Conservation (phyloP, 2,113 vertebrate genomes). For the Pygoscelis antarcticus region DNA sequence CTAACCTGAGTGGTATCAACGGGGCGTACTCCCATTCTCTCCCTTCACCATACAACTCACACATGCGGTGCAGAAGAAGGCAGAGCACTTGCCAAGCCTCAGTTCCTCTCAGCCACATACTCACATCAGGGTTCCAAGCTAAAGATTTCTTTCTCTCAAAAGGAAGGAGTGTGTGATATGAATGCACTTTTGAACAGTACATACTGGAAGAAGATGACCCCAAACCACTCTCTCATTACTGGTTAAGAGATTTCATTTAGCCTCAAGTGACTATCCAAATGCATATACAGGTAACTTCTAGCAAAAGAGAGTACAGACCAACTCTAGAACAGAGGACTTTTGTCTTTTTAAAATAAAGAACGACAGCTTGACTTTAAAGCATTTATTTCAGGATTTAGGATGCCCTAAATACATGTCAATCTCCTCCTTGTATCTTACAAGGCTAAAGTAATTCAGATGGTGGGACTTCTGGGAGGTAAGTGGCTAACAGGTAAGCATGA, state of each 20-base stretch:
- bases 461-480: neutral
- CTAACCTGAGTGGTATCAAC: neutral
- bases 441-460: neutral
- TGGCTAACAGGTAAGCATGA: neutral
- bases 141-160: neutral
- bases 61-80: rapidly evolving
- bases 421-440: neutral
- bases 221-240: neutral
- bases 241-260: neutral
- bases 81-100: neutral
- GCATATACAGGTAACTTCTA: neutral
- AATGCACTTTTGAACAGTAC: neutral
- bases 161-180: neutral
- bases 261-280: neutral
- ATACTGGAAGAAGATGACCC: neutral
- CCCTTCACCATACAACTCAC: neutral
- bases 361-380: neutral
- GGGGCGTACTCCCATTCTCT: neutral
- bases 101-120: neutral
- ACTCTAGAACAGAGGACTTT: neutral
- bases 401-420: neutral
- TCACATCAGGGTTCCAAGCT: neutral
- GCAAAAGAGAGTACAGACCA: neutral
- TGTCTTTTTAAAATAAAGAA: neutral
- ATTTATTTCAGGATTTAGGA: too few species aligned